These are phyloP conservation scores for Linyphia triangularis DNA, from an alignment of 2,888 invertebrate genomes.

Conservation along the genomic window DNA sequence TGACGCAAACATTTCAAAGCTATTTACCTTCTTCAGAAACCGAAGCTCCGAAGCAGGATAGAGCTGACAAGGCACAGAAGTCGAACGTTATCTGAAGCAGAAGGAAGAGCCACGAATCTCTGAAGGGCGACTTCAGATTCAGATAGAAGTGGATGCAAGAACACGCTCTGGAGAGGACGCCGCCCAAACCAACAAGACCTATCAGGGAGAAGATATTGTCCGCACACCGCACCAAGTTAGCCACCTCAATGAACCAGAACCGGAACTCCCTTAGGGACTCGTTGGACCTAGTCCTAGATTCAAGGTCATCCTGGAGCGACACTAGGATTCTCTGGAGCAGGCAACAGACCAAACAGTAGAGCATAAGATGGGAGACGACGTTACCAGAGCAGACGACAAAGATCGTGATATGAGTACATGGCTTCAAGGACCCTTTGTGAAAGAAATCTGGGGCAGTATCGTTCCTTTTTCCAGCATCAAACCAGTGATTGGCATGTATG, in stretches of 20 bases:
- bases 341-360: constrained; percentile 54
- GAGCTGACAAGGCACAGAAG: constrained; percentile 36
- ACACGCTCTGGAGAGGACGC: constrained; percentile 48
- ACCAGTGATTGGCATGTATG: constrained; percentile 42
- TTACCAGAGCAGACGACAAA: constrained; percentile 46
- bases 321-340: constrained; percentile 26
- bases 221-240: constrained; percentile 21
- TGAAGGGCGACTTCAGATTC: constrained; percentile 29
- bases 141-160: constrained; percentile 68
- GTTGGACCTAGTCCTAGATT: background rate
- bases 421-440: background rate
- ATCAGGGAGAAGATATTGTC: constrained; percentile 56
- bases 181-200: constrained; percentile 53
- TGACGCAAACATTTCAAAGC: too few species aligned
- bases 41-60: constrained; percentile 40
- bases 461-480: constrained; percentile 16
- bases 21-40: constrained; percentile 53
- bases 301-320: constrained; percentile 28
- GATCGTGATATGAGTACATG: constrained; percentile 22
- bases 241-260: constrained; percentile 22
- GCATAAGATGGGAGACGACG: constrained; percentile 42
- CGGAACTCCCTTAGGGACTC: background rate
- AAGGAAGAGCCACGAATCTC: constrained; percentile 44
- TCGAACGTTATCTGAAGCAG: constrained; percentile 45
- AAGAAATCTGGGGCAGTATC: constrained; percentile 22